A percentile compares a stretch with the other conserved stretches of the same genome.
phyloP scores from a whole-genome alignment of 2,113 vertebrate species.

The Poeciliopsis turrubarensis region DNA sequence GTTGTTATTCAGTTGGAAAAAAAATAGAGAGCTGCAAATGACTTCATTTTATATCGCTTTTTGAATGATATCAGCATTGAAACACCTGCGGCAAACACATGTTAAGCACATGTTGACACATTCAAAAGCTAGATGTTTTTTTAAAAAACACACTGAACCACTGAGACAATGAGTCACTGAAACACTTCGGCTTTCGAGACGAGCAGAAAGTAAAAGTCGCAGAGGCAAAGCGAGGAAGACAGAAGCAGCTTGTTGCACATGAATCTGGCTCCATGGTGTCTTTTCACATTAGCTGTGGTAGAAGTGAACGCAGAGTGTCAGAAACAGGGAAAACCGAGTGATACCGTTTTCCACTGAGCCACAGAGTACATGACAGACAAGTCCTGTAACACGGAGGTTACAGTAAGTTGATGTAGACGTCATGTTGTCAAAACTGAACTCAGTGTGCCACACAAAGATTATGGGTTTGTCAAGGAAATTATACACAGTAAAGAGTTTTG shows the following conservation, averaged over 20 bases:
- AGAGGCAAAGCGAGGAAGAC: slow-evolving; percentile 31
- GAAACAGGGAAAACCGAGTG: slow-evolving; percentile 28
- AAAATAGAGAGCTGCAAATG: background rate
- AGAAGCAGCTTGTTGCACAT: slow-evolving; percentile 19
- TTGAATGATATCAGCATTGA: background rate
- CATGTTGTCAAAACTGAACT: background rate
- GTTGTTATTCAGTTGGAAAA: background rate
- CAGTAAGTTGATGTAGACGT: background rate
- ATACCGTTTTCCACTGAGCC: slow-evolving; percentile 2
- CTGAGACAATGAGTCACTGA: slow-evolving; percentile 19
- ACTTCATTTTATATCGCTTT: background rate
- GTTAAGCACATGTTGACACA: background rate
- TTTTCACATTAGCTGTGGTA: slow-evolving; percentile 28
- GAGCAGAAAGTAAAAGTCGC: slow-evolving; percentile 27
- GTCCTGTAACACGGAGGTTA: slow-evolving; percentile 7
- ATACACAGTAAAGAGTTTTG: background rate
- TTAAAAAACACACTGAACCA: background rate
- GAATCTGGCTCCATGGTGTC: slow-evolving; percentile 25
- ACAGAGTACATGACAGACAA: slow-evolving; percentile 8
- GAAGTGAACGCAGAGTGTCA: slow-evolving; percentile 31
- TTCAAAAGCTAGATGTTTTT: background rate
- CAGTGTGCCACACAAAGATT: background rate
- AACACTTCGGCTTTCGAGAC: slow-evolving; percentile 11
- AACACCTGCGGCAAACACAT: background rate
- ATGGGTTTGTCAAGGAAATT: background rate